Percentiles rank a stretch among this genome's conserved stretches.
Evolutionary conservation across 2,797 vertebrate species (phyloP).

Genomic region (Acanthurus lineatus): DNA sequence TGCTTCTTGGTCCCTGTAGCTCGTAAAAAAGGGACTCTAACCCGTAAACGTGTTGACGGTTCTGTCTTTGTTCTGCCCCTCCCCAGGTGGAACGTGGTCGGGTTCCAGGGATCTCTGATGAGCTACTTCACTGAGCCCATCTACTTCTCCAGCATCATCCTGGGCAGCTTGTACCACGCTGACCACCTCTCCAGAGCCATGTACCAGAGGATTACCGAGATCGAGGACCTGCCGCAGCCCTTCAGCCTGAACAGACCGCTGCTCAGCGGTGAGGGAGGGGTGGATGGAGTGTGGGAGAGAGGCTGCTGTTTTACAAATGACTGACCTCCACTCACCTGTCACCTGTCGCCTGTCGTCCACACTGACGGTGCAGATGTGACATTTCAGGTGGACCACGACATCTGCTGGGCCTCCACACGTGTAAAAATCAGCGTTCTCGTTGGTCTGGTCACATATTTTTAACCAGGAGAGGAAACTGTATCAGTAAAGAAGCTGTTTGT

Average conservation of each 20-base stretch:
- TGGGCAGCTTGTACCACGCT: slow-evolving; percentile 96
- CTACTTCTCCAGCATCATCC: slow-evolving; percentile 96
- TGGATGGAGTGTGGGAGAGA: no score
- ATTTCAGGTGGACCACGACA: background rate
- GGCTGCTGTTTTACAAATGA: background rate
- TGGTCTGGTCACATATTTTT: background rate
- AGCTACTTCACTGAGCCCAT: slow-evolving; percentile 94
- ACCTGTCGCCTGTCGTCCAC: background rate
- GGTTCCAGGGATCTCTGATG: slow-evolving; percentile 94
- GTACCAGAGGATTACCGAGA: slow-evolving; percentile 93
- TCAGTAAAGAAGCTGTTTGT: no score
- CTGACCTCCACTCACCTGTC: background rate
- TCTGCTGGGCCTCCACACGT: background rate
- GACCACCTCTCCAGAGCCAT: slow-evolving; percentile 95
- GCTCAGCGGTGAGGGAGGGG: slow-evolving; percentile 90
- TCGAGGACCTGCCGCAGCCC: slow-evolving; percentile 89
- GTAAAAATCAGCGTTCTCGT: background rate
- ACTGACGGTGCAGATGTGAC: background rate
- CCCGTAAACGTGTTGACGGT: background rate
- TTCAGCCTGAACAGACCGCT: slow-evolving; percentile 93
- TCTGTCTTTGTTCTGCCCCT: background rate
- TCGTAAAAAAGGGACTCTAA: background rate
- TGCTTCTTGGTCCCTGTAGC: background rate
- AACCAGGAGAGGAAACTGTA: background rate
- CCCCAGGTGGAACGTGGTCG: slow-evolving; percentile 94